These are phyloP conservation scores for Pomacea canaliculata DNA, from an alignment of 2,888 invertebrate species.

Conservation along the genomic window DNA sequence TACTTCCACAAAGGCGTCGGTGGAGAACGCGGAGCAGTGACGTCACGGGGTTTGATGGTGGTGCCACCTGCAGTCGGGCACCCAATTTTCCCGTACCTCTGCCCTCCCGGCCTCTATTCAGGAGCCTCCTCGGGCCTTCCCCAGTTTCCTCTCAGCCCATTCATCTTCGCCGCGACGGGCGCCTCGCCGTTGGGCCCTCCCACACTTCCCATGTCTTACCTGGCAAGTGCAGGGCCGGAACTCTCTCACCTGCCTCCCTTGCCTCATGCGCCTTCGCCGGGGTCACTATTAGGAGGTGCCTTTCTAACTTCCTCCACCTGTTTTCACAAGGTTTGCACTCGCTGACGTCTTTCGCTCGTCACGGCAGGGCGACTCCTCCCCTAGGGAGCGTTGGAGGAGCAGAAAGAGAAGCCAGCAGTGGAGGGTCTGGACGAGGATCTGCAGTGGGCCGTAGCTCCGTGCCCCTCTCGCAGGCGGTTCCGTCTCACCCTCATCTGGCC, in stretches of 20 bases:
- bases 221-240: not conserved
- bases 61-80: slow-evolving; percentile 83
- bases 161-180: slow-evolving; percentile 33
- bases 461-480: not conserved
- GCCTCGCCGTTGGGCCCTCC: not conserved
- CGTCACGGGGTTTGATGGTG: slow-evolving; percentile 88
- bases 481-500: not conserved
- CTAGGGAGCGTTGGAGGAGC: not conserved
- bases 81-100: slow-evolving; percentile 91
- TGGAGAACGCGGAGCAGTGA: not conserved
- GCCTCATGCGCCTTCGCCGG: not conserved
- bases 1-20: not conserved
- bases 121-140: slow-evolving; percentile 71
- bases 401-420: not conserved
- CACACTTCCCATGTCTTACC: slow-evolving; percentile 11
- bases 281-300: slow-evolving; percentile 4
- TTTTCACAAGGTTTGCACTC: slow-evolving; percentile 11
- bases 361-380: not conserved
- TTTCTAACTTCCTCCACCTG: slow-evolving; percentile 1
- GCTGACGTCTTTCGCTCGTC: not conserved
- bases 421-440: not conserved
- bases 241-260: slow-evolving; percentile 9
- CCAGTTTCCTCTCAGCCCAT: slow-evolving; percentile 51
- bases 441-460: too few species aligned
- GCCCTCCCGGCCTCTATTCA: slow-evolving; percentile 84